A percentile compares a stretch with the other conserved stretches of the same genome.
Evolutionary conservation across 2,113 vertebrate genomes (phyloP).

Genomic region (Conger conger): DNA sequence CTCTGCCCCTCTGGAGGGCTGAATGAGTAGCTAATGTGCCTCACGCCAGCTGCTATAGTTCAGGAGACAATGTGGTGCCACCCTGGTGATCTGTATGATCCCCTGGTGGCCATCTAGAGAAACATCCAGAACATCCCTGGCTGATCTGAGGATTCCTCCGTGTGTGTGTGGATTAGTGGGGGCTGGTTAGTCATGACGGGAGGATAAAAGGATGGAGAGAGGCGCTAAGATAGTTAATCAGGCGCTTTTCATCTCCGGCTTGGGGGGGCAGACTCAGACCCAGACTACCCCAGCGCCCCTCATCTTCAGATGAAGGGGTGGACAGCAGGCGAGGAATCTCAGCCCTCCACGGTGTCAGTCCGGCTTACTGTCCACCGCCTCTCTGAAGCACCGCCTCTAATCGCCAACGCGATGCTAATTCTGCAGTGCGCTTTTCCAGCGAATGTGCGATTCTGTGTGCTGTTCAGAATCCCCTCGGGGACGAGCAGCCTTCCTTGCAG

Average conservation of each 20-base stretch:
- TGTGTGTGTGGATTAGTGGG: neutral
- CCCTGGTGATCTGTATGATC: too few species aligned
- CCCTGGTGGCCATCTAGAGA: too few species aligned
- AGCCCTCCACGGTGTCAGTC: neutral
- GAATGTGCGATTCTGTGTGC: too few species aligned
- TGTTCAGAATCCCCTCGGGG: neutral
- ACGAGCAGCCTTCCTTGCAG: neutral
- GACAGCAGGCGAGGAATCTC: neutral
- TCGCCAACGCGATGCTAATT: too few species aligned
- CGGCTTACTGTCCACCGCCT: neutral
- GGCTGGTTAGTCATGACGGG: neutral
- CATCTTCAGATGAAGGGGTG: neutral
- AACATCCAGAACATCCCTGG: too few species aligned
- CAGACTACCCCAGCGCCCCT: too few species aligned
- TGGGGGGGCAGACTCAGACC: neutral
- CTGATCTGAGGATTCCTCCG: too few species aligned
- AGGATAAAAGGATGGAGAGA: neutral
- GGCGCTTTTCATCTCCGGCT: neutral
- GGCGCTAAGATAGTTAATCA: neutral
- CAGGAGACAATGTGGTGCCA: too few species aligned
- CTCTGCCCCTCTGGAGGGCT: too few species aligned
- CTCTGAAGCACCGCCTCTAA: neutral
- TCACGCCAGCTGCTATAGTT: too few species aligned
- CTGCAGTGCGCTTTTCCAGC: too few species aligned
- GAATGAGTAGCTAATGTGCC: too few species aligned